Conservation (phyloP, 2,797 vertebrate genomes). For the Channallabes apus region DNA sequence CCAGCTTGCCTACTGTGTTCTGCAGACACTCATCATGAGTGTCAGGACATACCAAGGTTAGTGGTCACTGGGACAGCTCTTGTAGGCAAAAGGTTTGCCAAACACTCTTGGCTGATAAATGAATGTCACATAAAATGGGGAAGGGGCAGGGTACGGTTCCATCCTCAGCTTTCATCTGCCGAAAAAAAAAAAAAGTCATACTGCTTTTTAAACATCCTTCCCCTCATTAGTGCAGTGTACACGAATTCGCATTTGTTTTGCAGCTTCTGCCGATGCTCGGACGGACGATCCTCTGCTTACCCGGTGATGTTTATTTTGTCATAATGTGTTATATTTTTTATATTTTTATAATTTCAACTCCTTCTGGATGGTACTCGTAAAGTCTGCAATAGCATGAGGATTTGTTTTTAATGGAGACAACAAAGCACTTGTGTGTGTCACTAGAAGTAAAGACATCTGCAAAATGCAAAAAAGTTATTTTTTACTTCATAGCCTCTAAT, state of each 20-base stretch:
- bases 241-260: not conserved
- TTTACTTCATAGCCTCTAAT: not conserved
- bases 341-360: not conserved
- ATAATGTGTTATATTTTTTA: not conserved
- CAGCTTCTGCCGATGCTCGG: not conserved
- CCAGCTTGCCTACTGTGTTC: slow-evolving; percentile 91
- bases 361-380: not conserved
- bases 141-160: slow-evolving; percentile 56
- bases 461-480: not conserved
- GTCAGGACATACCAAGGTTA: slow-evolving; percentile 99
- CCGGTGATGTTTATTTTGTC: not conserved
- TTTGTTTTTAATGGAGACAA: not conserved
- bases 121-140: slow-evolving; percentile 87
- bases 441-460: no score
- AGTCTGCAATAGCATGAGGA: not conserved
- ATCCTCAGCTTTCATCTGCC: slow-evolving; percentile 5
- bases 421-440: not conserved
- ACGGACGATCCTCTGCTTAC: not conserved
- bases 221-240: not conserved
- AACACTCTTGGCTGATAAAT: slow-evolving; percentile 88
- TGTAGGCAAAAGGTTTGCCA: slow-evolving; percentile 85
- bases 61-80: slow-evolving; percentile 91
- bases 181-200: slow-evolving; percentile 4
- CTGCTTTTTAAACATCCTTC: not conserved
- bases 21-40: slow-evolving; percentile 98